These are phyloP conservation scores for Holotrichia oblita DNA, from an alignment of 1,140 invertebrate species.

Conservation along the genomic window DNA sequence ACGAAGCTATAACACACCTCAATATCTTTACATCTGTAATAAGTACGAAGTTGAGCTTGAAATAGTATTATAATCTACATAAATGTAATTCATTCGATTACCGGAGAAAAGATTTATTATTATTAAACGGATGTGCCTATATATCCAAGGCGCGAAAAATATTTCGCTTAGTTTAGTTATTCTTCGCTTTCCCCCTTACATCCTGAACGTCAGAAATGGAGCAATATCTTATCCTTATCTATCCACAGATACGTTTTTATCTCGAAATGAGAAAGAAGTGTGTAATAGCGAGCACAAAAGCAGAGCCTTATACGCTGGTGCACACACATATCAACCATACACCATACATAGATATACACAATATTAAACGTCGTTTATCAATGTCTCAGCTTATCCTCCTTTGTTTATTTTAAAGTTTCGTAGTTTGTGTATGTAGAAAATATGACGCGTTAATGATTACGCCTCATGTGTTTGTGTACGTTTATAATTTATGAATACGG, in stretches of 20 bases:
- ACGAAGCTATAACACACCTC: no score
- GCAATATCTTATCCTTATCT: slow-evolving; percentile 34
- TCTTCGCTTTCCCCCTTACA: background rate
- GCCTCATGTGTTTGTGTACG: background rate
- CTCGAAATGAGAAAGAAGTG: slow-evolving; percentile 32
- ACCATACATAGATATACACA: no score
- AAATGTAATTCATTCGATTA: no score
- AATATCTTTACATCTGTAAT: no score
- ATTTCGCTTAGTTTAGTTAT: no score
- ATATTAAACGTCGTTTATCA: slow-evolving; percentile 24
- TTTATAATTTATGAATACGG: slow-evolving; percentile 6
- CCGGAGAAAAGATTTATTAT: no score
- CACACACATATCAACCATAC: background rate
- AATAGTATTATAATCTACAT: no score
- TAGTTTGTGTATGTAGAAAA: slow-evolving; percentile 9
- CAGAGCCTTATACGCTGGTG: background rate
- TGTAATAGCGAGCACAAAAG: background rate
- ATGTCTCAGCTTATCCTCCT: slow-evolving; percentile 12
- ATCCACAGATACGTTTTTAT: background rate
- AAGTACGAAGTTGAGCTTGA: no score
- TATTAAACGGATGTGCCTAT: no score
- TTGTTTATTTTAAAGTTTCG: slow-evolving; percentile 34
- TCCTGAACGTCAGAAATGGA: background rate
- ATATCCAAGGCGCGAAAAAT: no score
- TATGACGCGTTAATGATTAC: slow-evolving; percentile 27